Evolutionary conservation across 2,797 vertebrate species (phyloP).

Genomic region (Rhinoraja longicauda): DNA sequence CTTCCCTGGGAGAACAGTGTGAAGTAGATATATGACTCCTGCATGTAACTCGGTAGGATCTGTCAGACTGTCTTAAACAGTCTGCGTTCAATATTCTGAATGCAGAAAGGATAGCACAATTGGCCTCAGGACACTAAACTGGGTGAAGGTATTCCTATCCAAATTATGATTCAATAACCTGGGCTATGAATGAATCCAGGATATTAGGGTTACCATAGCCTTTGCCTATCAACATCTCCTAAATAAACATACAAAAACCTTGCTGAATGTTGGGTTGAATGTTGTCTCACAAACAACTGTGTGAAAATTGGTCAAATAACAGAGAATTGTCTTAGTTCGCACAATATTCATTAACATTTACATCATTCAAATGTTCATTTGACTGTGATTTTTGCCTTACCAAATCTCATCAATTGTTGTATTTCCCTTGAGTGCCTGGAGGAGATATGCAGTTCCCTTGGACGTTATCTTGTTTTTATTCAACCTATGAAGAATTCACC

Average conservation of each 20-base stretch:
- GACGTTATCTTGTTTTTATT: slow-evolving; percentile 76
- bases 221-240: not conserved
- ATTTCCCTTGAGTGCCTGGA: slow-evolving; percentile 68
- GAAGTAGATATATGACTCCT: not conserved
- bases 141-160: not conserved
- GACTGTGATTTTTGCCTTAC: slow-evolving; percentile 57
- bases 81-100: not conserved
- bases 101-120: not conserved
- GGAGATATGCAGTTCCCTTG: slow-evolving; percentile 62
- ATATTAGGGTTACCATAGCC: not conserved
- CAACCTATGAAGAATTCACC: slow-evolving; percentile 63
- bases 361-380: not conserved
- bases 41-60: not conserved
- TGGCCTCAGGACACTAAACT: not conserved
- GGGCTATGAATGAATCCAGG: not conserved
- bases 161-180: not conserved
- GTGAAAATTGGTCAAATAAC: not conserved
- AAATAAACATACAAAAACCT: too few species aligned
- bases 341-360: not conserved
- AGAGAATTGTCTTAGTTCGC: not conserved
- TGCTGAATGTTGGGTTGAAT: not conserved
- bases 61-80: too few species aligned
- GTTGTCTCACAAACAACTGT: not conserved
- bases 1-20: not conserved
- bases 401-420: slow-evolving; percentile 74